Evolutionary conservation across 2,113 vertebrate genomes (phyloP), one percentile per base, ranked within the genome.

Genomic region (Ranitomeya imitator): DNA sequence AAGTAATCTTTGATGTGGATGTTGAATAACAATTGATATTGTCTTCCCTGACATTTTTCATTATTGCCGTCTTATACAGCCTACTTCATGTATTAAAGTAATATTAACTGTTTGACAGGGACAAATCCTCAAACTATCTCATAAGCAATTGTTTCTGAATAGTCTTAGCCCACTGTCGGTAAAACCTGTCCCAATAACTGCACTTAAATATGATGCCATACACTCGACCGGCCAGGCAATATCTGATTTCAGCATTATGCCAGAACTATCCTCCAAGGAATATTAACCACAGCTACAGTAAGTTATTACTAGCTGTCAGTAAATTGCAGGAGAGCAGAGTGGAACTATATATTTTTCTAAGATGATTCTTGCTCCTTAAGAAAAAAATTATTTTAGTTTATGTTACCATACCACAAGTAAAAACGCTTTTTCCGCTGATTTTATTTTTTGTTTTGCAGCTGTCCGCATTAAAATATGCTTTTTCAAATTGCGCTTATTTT

Each of bases 41-140:
- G 97, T 98, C 97, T 98, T 97, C 96, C 96, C 96, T 96, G 97
- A 97, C 97, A 97, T 98, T 98, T 98, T 98, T 98, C 97, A 98
- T 98, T 98, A 98, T 96, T 97, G 94, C 94, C 92, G 96, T 96
- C 97, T 98, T 97, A 98, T 95, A 95, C 92, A 95, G 96, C 95
- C 96, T 96, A 96, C 94, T 96, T 94, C 95, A 94, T 95, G 96
- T 97, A 98, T 97, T 97, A 97, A 95, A 96, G 95, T 94, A 96
- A 96, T 96, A 96, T 96, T 96, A 96, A 96, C 95, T 96, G 96
- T 96, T 97, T 96, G 96, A 97, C 97, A 94, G 96, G 95, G 96
- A 95, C 95, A 96, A 97, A 97, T 97, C 96, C 97, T 96, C 96
- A 94, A 95, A 97, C 96, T 94, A 96, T 96, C 96, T 96, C 96